Evolutionary conservation across 2,888 invertebrate species (phyloP).

Genomic region (Hedychridium roseum): DNA sequence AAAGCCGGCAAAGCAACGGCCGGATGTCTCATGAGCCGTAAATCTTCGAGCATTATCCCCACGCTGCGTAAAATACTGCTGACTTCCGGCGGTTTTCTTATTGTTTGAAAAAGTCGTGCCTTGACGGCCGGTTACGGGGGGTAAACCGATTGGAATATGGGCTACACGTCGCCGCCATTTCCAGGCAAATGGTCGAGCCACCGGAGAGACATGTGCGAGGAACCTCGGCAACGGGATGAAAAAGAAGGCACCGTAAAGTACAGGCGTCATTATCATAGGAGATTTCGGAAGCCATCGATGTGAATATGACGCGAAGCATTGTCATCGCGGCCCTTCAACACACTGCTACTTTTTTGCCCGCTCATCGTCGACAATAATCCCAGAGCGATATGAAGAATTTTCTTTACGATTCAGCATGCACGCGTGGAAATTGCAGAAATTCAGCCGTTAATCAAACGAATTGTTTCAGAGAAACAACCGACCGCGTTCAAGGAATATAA

Average conservation of each 20-base stretch:
- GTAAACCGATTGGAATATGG: constrained; percentile 19
- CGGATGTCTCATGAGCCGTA: constrained; percentile 22
- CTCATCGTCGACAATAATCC: too few species aligned
- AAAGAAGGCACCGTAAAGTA: constrained; percentile 23
- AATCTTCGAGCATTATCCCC: constrained; percentile 31
- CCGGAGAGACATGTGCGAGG: background rate
- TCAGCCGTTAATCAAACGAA: too few species aligned
- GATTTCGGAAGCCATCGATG: constrained; percentile 9
- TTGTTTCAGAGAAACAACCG: too few species aligned
- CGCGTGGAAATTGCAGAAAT: too few species aligned
- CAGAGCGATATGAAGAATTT: too few species aligned
- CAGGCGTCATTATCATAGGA: constrained; percentile 26
- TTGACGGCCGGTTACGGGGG: background rate
- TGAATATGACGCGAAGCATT: too few species aligned
- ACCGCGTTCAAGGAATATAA: too few species aligned
- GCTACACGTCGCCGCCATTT: constrained; percentile 10
- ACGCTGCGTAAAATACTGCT: constrained; percentile 28
- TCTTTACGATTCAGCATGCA: too few species aligned
- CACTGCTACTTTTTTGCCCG: too few species aligned
- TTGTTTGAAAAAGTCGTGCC: constrained; percentile 19
- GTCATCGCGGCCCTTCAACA: too few species aligned
- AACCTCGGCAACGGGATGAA: background rate
- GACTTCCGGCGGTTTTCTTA: constrained; percentile 29
- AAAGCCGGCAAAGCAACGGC: constrained; percentile 5
- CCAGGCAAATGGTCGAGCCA: too few species aligned